Base-by-base conservation (phyloP, 2,888 invertebrate genomes). In the Morpho helenor region DNA sequence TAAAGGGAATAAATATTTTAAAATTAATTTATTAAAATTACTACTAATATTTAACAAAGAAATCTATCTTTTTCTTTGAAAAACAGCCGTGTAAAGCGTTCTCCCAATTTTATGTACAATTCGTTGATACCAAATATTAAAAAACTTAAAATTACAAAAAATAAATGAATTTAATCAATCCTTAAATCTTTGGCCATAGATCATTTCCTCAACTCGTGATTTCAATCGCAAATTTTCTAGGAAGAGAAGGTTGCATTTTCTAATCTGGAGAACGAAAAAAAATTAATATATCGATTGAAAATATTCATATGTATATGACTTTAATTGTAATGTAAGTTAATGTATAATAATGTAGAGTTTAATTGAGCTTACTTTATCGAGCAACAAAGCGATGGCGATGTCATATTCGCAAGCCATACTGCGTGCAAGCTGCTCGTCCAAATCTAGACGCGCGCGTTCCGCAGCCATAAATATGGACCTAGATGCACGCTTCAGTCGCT, bases 141-240 rank as follows among this genome's bases (percentile, higher is more conserved):
- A 16, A 16, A 16, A 16, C 31, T 31, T 31, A 31, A 5, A 3
- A 5, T 31, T 31, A 31, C 31, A 31, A 31, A 5, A 31, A 31
- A 31, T 3, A 31, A 31, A 31, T 31, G 5, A 31, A 31, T 2
- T 31, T 31, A 31, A 31, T 5, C 31, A 31, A 31, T 31, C 3
- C 31, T 31, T 5, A 31, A 31, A 31, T 31, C 31, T 31, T 5
- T 3, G 5, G 5, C 31, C 31, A 47, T 22, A 52, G 58, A 60
- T 44, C 8, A 57, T 40, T 46, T 60, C 76, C 69, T 82, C 79
- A 5, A 87, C 67, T 50, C 76, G 68, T 2, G 77, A 71, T 63
- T 85, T 89, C 22, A 88, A 66, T 54, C 73, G 76, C 56, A 87
- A 68, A 60, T 89, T 89, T 67, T 89, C 87, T 60, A 87, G 63